phyloP scores from a whole-genome alignment of 2,113 vertebrate genomes.

The Phrynosoma platyrhinos region DNA sequence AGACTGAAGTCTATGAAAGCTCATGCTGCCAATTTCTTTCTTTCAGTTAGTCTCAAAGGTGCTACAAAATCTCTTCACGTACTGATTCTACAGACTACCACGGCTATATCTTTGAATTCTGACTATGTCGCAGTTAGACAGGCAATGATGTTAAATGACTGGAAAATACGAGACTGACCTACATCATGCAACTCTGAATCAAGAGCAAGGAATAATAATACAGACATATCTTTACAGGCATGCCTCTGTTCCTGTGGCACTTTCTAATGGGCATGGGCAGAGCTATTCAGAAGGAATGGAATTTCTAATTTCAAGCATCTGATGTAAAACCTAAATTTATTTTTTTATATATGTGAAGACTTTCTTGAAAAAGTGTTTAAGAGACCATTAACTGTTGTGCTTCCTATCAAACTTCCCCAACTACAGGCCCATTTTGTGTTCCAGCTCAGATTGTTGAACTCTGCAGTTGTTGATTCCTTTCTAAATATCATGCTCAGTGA shows the following conservation, averaged over 20 bases:
- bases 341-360: not conserved
- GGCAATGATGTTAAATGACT: not conserved
- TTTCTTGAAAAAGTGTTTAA: not conserved
- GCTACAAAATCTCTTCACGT: no score
- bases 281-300: not conserved
- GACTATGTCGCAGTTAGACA: not conserved
- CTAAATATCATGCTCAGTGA: not conserved
- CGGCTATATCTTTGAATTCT: no score
- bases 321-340: not conserved
- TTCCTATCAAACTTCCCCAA: slow-evolving; percentile 5
- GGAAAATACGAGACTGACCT: not conserved
- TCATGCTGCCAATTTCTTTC: no score
- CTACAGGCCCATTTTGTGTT: not conserved
- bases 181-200: not conserved
- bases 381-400: not conserved
- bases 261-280: not conserved
- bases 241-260: not conserved
- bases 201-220: not conserved
- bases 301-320: not conserved
- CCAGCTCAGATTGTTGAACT: slow-evolving; percentile 22
- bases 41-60: no score
- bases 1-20: no score
- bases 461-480: not conserved
- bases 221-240: not conserved
- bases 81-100: no score